phyloP scores from a whole-genome alignment of 2,113 vertebrate genomes.

The Caranx ignobilis region DNA sequence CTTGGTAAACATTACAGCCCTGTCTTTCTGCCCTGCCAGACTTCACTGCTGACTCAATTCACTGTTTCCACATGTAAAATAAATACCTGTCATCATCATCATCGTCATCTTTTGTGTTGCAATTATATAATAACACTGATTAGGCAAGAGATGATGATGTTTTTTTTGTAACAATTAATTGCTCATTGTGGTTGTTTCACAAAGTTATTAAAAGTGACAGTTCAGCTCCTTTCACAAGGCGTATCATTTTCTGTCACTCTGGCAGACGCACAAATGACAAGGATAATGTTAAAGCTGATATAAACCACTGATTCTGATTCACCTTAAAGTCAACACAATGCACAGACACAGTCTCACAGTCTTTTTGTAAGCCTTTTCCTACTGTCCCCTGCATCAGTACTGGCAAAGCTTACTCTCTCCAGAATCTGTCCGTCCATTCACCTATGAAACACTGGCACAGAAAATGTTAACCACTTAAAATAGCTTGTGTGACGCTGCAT shows the following conservation, averaged over 20 bases:
- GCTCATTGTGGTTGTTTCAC: not conserved
- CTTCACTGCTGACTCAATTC: slow-evolving; percentile 36
- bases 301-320: not conserved
- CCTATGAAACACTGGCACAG: slow-evolving; percentile 3
- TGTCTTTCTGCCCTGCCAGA: slow-evolving; percentile 35
- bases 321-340: not conserved
- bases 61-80: slow-evolving; percentile 22
- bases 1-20: slow-evolving; percentile 25
- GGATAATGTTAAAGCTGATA: not conserved
- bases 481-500: slow-evolving; percentile 19
- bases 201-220: not conserved
- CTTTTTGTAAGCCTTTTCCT: slow-evolving; percentile 14
- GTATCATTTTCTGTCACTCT: too few relatives aligned
- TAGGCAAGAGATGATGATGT: not conserved
- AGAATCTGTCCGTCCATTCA: slow-evolving; percentile 14
- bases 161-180: not conserved
- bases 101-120: slow-evolving; percentile 22
- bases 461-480: slow-evolving; percentile 24
- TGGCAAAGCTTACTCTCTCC: slow-evolving; percentile 15
- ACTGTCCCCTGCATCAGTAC: not conserved
- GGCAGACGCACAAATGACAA: too few relatives aligned
- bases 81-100: slow-evolving; percentile 18
- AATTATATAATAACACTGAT: slow-evolving; percentile 17
- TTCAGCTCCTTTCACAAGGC: too few relatives aligned
- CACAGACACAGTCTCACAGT: too few relatives aligned